Percentiles rank a stretch among this genome's conserved stretches.
Conservation (phyloP, 2,888 invertebrate species). For the Apamea sordens region DNA sequence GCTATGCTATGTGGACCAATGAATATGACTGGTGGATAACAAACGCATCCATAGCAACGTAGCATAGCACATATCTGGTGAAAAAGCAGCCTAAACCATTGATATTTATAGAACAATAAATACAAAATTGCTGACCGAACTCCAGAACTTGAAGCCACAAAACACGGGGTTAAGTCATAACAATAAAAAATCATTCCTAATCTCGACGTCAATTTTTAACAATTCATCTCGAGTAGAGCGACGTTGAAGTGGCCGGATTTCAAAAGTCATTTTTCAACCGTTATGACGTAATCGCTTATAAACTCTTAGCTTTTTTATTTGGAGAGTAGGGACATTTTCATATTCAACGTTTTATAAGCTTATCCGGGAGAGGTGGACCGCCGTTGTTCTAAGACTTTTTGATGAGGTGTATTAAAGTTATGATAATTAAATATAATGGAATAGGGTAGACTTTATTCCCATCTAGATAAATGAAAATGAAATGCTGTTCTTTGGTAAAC, state of each 20-base stretch:
- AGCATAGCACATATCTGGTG: too few species aligned
- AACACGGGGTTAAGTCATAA: conserved; percentile 51
- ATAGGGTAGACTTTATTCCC: background rate
- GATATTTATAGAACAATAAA: conserved; percentile 34
- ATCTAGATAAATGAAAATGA: background rate
- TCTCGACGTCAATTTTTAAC: conserved; percentile 82
- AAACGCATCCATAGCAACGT: too few species aligned
- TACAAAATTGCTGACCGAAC: conserved; percentile 38
- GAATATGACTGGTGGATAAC: too few species aligned
- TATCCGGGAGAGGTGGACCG: conserved; percentile 64
- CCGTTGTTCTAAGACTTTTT: conserved; percentile 38
- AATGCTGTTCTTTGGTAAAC: background rate
- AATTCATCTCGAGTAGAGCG: conserved; percentile 82
- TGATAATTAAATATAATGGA: background rate
- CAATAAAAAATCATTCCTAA: conserved; percentile 71
- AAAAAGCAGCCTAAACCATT: background rate
- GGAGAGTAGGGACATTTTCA: conserved; percentile 82
- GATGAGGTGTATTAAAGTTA: background rate
- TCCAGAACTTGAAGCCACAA: conserved; percentile 38
- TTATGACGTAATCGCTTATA: conserved; percentile 87
- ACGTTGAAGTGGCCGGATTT: conserved; percentile 79
- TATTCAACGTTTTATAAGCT: conserved; percentile 83
- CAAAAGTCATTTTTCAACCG: conserved; percentile 86
- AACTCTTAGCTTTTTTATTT: conserved; percentile 86
- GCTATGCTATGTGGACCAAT: too few species aligned